Evolutionary conservation across 2,113 vertebrate species (phyloP).

Genomic region (Mus spicilegus): DNA sequence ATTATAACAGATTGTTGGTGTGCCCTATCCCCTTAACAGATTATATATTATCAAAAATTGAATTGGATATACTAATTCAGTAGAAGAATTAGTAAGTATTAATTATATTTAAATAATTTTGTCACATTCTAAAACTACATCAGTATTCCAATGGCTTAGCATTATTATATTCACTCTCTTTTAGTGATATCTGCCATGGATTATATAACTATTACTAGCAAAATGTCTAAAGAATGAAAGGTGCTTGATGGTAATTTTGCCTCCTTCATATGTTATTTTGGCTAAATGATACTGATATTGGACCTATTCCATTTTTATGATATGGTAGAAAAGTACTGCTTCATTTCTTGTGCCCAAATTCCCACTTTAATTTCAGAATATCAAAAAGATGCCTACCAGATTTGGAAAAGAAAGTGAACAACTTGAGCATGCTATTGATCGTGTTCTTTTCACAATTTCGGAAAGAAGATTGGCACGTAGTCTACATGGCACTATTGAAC

Average conservation of each 20-base stretch:
- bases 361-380: conserved; percentile 89
- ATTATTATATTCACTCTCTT: not conserved
- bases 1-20: not conserved
- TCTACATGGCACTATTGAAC: conserved; percentile 91
- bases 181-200: not conserved
- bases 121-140: conserved; percentile 36
- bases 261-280: conserved; percentile 2
- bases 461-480: conserved; percentile 87
- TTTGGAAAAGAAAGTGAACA: conserved; percentile 61
- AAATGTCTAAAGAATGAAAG: conserved; percentile 27
- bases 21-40: not conserved
- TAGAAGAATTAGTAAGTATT: not conserved
- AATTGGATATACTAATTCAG: not conserved
- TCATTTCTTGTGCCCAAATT: conserved; percentile 67
- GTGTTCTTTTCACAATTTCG: conserved; percentile 57
- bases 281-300: not conserved
- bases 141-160: not conserved
- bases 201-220: conserved; percentile 12
- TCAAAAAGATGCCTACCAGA: conserved; percentile 83
- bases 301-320: conserved; percentile 45
- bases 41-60: conserved; percentile 10
- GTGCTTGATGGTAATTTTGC: conserved; percentile 15
- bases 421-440: conserved; percentile 64
- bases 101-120: not conserved
- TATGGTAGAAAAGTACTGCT: conserved; percentile 41